Evolutionary conservation across 2,113 vertebrate species (phyloP).

Genomic region (Dolichotis patagonum): DNA sequence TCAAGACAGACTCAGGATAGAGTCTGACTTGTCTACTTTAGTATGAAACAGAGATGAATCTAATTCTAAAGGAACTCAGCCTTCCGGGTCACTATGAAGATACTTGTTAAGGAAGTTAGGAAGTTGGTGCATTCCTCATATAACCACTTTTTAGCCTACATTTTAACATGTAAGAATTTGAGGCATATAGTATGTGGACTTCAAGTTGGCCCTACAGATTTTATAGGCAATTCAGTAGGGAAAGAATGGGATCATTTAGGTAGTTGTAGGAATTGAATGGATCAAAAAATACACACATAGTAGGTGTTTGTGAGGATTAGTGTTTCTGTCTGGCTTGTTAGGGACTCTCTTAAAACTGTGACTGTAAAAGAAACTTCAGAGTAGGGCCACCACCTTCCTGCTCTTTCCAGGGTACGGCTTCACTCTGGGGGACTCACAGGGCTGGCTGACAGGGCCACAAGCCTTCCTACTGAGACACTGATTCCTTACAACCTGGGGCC

Average conservation of each 20-base stretch:
- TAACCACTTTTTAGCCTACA: background rate
- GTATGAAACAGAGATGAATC: background rate
- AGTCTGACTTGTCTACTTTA: background rate
- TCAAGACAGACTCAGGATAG: background rate
- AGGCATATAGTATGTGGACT: background rate
- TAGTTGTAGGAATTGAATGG: background rate
- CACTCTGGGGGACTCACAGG: background rate
- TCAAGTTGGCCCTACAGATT: background rate
- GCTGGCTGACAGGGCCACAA: background rate
- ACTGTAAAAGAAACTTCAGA: background rate
- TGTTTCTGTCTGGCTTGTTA: background rate
- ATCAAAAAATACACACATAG: background rate
- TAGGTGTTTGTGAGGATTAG: background rate
- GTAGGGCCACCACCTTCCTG: background rate
- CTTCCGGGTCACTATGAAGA: background rate
- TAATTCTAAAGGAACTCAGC: background rate
- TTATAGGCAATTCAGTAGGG: background rate
- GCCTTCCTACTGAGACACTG: background rate
- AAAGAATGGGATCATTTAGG: background rate
- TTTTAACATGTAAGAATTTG: slow-evolving; percentile 13
- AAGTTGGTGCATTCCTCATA: background rate
- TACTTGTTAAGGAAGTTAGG: background rate
- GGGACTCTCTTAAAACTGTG: background rate
- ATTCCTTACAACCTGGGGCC: background rate
- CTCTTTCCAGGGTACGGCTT: background rate